Evolutionary conservation across 2,113 vertebrate species (phyloP).

Genomic region (Sander vitreus): DNA sequence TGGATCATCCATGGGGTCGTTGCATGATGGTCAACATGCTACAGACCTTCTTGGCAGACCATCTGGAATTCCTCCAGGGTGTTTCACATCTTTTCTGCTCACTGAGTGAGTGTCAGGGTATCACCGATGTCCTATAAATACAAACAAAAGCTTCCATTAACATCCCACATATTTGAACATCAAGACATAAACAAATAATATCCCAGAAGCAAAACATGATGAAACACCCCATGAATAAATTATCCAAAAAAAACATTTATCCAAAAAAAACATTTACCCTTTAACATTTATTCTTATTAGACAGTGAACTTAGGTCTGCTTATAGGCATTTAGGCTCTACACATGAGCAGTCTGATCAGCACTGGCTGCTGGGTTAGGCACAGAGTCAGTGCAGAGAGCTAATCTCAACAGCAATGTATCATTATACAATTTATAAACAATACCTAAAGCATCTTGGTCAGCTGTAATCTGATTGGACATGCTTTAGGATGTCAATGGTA

Average conservation of each 20-base stretch:
- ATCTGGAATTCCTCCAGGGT: conserved; percentile 23
- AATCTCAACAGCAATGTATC: neutral
- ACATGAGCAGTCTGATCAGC: conserved; percentile 23
- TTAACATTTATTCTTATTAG: too few species aligned
- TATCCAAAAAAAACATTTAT: neutral
- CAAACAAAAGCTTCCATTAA: conserved; percentile 31
- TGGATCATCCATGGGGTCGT: neutral
- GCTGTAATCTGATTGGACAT: neutral
- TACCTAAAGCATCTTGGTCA: neutral
- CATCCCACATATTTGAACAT: conserved; percentile 9
- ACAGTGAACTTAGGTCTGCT: conserved; percentile 22
- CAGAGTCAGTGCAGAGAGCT: neutral
- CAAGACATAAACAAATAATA: conserved; percentile 1
- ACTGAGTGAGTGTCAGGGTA: neutral
- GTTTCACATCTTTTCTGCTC: conserved; percentile 32
- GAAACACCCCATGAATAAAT: conserved; percentile 15
- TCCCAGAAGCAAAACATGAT: neutral
- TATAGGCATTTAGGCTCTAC: conserved; percentile 21
- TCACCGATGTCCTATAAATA: conserved; percentile 20
- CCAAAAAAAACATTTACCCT: neutral
- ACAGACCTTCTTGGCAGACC: conserved; percentile 37
- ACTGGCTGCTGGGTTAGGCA: neutral
- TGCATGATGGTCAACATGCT: conserved; percentile 23
- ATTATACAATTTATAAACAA: neutral
- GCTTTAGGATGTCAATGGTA: neutral